Percentiles rank a stretch among this genome's conserved stretches.
Conservation (phyloP, 2,113 vertebrate species). For the Harpagus bidentatus region DNA sequence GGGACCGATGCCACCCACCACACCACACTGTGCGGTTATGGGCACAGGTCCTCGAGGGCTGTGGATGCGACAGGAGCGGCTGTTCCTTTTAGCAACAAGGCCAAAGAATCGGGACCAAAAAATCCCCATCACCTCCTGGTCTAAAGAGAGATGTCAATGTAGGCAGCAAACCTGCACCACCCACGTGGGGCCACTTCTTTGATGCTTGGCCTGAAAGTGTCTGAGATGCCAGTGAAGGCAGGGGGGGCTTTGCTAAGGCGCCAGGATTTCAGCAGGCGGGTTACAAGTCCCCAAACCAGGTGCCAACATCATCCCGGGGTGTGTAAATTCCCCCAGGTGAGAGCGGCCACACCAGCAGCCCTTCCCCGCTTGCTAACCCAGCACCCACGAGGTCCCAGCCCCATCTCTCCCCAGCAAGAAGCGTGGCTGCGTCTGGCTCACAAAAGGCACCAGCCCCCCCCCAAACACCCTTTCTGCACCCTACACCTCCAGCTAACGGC, state of each 20-base stretch:
- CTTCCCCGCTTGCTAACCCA: background rate
- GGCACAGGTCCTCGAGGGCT: background rate
- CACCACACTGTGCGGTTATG: background rate
- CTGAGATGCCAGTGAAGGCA: background rate
- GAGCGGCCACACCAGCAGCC: background rate
- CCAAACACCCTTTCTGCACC: background rate
- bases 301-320: background rate
- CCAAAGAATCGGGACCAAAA: background rate
- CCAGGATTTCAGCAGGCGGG: background rate
- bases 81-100: background rate
- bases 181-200: background rate
- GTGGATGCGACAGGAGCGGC: fast-evolving
- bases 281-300: background rate
- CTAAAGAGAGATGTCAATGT: background rate
- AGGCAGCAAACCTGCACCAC: background rate
- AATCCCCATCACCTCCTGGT: background rate
- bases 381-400: background rate
- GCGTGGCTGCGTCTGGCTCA: background rate
- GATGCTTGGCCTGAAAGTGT: background rate
- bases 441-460: background rate
- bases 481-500: background rate
- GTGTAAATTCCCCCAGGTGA: background rate
- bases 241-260: background rate
- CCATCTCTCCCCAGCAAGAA: background rate
- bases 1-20: fast-evolving